Evolutionary conservation across 2,113 vertebrate species (phyloP).

Genomic region (Rhinoptilus africanus): DNA sequence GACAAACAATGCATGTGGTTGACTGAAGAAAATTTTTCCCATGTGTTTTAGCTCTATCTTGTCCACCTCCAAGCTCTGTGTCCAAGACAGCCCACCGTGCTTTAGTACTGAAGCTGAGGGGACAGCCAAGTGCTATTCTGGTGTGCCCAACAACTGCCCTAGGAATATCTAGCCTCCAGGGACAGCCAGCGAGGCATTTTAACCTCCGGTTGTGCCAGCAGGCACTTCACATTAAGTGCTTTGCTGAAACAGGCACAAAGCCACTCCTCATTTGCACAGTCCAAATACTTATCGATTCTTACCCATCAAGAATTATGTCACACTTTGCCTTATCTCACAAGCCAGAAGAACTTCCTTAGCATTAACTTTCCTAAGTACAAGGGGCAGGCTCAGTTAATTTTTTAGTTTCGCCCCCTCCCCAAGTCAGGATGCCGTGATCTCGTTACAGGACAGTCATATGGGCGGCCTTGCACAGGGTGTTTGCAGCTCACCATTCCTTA

Average conservation of each 20-base stretch:
- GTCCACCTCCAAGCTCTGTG: not conserved
- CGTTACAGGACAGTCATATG: not conserved
- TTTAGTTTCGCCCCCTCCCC: not conserved
- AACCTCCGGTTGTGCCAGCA: not conserved
- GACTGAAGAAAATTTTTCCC: not conserved
- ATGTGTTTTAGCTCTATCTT: not conserved
- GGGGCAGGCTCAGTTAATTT: not conserved
- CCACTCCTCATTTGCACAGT: not conserved
- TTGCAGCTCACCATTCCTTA: not conserved
- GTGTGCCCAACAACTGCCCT: not conserved
- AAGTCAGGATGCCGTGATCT: not conserved
- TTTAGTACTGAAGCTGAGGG: not conserved
- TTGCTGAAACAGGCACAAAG: slow-evolving; percentile 11
- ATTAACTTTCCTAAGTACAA: not conserved
- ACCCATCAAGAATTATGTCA: not conserved
- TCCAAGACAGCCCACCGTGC: not conserved
- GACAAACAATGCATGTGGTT: not conserved
- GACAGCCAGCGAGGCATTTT: not conserved
- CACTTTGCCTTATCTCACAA: slow-evolving; percentile 17
- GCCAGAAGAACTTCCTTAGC: slow-evolving; percentile 12
- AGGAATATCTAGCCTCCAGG: not conserved
- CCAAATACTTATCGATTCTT: not conserved
- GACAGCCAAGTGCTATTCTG: not conserved
- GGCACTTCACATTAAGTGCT: not conserved
- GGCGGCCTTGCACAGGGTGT: not conserved